Evolutionary conservation across 2,113 vertebrate genomes (phyloP).

Genomic region (Camelus dromedarius): DNA sequence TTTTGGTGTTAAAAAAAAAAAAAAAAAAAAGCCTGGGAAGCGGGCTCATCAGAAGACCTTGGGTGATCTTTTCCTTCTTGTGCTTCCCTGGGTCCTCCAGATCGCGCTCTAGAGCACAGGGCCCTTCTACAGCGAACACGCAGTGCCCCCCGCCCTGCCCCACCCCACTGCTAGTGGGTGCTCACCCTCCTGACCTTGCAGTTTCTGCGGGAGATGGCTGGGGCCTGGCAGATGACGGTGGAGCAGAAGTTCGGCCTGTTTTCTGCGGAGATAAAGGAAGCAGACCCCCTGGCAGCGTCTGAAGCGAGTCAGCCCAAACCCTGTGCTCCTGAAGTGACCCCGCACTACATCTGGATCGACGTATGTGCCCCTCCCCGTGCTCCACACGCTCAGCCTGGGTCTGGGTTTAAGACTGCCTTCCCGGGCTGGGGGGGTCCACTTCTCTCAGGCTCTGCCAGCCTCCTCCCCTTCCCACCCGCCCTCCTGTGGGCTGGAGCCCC

Average conservation of each 20-base stretch:
- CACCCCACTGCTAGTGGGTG: too few species aligned
- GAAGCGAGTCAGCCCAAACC: conserved; percentile 96
- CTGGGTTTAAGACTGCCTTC: background rate
- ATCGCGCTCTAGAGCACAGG: too few species aligned
- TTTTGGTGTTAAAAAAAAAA: background rate
- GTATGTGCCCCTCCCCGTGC: conserved; percentile 83
- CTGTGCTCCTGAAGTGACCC: conserved; percentile 94
- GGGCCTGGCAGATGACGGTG: conserved; percentile 98
- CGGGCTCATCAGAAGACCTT: background rate
- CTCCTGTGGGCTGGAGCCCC: background rate
- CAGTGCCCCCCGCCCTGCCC: too few species aligned
- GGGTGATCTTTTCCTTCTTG: background rate
- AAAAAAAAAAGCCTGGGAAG: background rate
- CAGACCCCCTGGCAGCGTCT: conserved; percentile 96
- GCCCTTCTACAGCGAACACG: too few species aligned
- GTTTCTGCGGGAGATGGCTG: conserved; percentile 99
- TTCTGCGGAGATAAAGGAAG: conserved; percentile 92
- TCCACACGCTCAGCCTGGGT: background rate
- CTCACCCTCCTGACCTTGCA: conserved; percentile 68
- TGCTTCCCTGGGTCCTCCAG: background rate
- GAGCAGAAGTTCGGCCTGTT: conserved; percentile 97
- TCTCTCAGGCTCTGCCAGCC: background rate
- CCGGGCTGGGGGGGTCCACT: background rate
- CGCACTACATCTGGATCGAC: conserved; percentile 98
- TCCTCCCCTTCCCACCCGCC: fast-evolving